These are phyloP conservation scores for Nyctibius bracteatus DNA, from an alignment of 2,113 vertebrate genomes.

Conservation along the genomic window DNA sequence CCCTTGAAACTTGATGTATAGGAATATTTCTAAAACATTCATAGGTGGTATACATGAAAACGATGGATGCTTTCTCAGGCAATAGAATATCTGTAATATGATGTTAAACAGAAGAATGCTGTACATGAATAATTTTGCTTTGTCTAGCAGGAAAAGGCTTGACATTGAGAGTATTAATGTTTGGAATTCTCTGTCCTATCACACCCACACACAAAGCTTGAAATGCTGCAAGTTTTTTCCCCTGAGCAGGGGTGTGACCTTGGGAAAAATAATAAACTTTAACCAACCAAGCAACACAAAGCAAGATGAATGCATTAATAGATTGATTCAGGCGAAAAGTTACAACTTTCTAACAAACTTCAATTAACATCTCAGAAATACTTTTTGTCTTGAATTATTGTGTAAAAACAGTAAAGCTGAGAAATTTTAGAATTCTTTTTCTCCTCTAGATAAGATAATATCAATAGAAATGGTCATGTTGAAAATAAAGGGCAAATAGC, in stretches of 20 bases:
- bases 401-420: neutral
- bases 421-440: neutral
- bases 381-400: neutral
- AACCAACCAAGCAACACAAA: neutral
- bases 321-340: neutral
- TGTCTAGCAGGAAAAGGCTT: neutral
- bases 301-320: neutral
- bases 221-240: neutral
- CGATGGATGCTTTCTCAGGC: neutral
- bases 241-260: accelerated
- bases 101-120: neutral
- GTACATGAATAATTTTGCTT: neutral
- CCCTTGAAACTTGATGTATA: neutral
- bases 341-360: neutral
- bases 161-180: neutral
- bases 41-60: neutral
- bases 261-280: neutral
- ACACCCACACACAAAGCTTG: neutral
- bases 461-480: neutral
- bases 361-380: neutral
- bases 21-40: neutral
- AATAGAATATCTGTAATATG: neutral
- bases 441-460: neutral
- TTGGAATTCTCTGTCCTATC: neutral
- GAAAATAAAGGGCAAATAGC: neutral